These are phyloP conservation scores for Bolinopsis microptera DNA, from an alignment of 37 sponge, comb jelly and placozoan genomes.

Conservation along the genomic window DNA sequence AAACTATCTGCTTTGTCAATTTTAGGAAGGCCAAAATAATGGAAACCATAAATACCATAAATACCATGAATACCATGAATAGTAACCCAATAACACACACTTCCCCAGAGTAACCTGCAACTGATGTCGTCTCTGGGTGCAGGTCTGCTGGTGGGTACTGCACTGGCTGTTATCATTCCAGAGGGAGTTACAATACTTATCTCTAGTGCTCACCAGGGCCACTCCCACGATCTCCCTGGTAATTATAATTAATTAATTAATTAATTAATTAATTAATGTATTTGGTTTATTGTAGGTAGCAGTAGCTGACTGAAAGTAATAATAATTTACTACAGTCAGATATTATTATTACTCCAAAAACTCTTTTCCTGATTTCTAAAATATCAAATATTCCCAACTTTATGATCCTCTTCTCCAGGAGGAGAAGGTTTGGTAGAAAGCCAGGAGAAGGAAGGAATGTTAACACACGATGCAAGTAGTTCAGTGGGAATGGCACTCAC, in stretches of 20 bases:
- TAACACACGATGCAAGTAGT: background rate
- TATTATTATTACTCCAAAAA: too few species aligned
- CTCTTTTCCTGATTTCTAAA: too few species aligned
- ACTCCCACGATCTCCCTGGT: constrained; percentile 63
- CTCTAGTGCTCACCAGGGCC: background rate
- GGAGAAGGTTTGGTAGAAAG: background rate
- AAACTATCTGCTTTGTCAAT: too few species aligned
- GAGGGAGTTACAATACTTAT: constrained; percentile 88
- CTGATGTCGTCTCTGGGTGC: constrained; percentile 87
- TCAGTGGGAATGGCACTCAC: constrained; percentile 84
- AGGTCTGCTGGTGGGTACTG: constrained; percentile 95
- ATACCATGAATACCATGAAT: too few species aligned
- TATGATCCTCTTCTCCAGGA: too few species aligned
- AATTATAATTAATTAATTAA: background rate
- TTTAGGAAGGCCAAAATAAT: too few species aligned
- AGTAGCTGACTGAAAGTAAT: too few species aligned
- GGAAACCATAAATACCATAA: too few species aligned
- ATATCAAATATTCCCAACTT: too few species aligned
- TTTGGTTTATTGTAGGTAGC: background rate
- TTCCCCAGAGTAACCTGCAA: constrained; percentile 74
- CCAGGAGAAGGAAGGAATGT: background rate
- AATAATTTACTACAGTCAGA: too few species aligned
- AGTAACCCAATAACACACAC: background rate
- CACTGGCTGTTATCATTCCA: constrained; percentile 97
- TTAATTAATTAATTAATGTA: background rate